phyloP scores from a whole-genome alignment of 2,888 invertebrate genomes.

The Synanthedon tipuliformis region DNA sequence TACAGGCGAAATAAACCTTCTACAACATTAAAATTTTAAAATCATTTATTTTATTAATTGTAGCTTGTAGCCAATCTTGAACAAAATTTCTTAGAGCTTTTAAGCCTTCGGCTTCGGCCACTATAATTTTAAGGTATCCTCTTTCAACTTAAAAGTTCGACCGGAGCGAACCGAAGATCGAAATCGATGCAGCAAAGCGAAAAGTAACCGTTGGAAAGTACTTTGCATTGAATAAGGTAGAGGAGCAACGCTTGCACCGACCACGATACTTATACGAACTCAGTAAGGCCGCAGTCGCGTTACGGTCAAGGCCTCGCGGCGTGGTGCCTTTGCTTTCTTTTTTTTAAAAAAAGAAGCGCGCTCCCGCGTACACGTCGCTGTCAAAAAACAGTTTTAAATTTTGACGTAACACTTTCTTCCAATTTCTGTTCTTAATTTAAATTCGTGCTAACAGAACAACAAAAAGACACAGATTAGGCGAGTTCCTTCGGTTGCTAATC shows the following conservation, averaged over 20 bases:
- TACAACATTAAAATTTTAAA: no score
- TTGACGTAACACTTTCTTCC: slow-evolving; percentile 7
- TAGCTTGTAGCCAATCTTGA: no score
- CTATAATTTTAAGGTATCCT: slow-evolving; percentile 4
- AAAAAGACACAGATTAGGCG: slow-evolving; percentile 3
- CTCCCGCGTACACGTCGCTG: slow-evolving; percentile 46
- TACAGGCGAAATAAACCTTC: no score
- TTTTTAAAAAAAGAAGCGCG: slow-evolving; percentile 46
- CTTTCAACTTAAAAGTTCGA: slow-evolving; percentile 1
- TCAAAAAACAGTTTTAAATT: slow-evolving; percentile 29
- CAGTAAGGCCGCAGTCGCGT: slow-evolving; percentile 57
- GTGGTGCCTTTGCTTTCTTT: slow-evolving; percentile 27
- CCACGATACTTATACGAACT: slow-evolving; percentile 20
- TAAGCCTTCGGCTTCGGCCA: no score
- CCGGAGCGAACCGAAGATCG: slow-evolving; percentile 8
- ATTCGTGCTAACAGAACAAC: slow-evolving; percentile 4
- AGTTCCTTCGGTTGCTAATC: slow-evolving; percentile 29
- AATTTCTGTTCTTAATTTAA: slow-evolving; percentile 9
- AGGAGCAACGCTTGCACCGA: slow-evolving; percentile 34
- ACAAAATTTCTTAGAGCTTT: no score
- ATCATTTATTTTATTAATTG: no score
- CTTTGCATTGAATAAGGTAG: slow-evolving; percentile 34
- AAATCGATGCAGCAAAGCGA: slow-evolving; percentile 63
- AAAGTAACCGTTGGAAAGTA: slow-evolving; percentile 66
- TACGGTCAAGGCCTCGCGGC: slow-evolving; percentile 59